A percentile compares a stretch with the other conserved stretches of the same genome.
phyloP scores from a whole-genome alignment of 2,888 invertebrate genomes.

The Saturnia pavonia region DNA sequence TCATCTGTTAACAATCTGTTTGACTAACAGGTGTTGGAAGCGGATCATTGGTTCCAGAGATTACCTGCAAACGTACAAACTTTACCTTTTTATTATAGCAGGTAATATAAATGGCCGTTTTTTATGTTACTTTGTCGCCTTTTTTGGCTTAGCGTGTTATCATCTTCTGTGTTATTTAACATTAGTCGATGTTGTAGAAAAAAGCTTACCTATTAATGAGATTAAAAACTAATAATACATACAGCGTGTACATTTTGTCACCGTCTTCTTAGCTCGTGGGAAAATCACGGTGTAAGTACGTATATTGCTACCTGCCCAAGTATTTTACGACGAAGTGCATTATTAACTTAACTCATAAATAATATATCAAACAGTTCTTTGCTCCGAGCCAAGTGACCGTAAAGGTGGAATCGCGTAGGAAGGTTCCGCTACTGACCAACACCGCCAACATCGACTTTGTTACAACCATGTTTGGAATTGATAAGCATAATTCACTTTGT shows the following conservation, averaged over 20 bases:
- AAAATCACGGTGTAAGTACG: not conserved
- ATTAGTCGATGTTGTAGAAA: not conserved
- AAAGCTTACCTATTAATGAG: not conserved
- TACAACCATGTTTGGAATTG: constrained; percentile 25
- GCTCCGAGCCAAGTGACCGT: constrained; percentile 32
- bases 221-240: not conserved
- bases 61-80: too few relatives aligned
- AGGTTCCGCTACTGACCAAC: constrained; percentile 39
- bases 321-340: constrained; percentile 9
- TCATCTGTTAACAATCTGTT: too few relatives aligned
- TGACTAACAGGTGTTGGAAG: too few relatives aligned
- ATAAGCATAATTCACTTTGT: constrained; percentile 1
- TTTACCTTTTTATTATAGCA: too few relatives aligned
- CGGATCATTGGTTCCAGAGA: too few relatives aligned
- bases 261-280: not conserved
- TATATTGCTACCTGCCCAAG: not conserved
- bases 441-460: constrained; percentile 29
- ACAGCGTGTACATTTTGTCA: not conserved
- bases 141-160: too few relatives aligned
- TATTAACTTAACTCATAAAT: constrained; percentile 13
- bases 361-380: constrained; percentile 16
- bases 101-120: too few relatives aligned
- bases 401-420: constrained; percentile 32
- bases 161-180: not conserved
- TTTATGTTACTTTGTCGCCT: too few relatives aligned